These are phyloP conservation scores for Dasypus novemcinctus DNA, from an alignment of 2,113 vertebrate genomes.

Conservation along the genomic window DNA sequence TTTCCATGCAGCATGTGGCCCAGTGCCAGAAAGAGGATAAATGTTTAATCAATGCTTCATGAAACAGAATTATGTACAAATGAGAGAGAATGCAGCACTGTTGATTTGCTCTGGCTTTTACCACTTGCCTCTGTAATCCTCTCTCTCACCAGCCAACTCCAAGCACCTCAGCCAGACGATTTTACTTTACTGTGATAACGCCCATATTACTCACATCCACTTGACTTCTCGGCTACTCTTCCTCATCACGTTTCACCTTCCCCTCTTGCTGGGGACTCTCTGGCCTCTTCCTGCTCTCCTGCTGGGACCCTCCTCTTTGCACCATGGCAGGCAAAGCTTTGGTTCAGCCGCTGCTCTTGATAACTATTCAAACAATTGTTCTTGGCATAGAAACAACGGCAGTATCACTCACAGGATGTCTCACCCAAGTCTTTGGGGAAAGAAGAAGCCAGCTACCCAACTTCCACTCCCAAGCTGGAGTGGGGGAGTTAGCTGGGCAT, in stretches of 20 bases:
- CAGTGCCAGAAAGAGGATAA: neutral
- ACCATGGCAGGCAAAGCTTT: too few species aligned
- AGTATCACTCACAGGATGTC: neutral
- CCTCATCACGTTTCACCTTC: neutral
- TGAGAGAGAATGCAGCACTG: neutral
- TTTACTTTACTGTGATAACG: too few species aligned
- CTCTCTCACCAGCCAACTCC: neutral
- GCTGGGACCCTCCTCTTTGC: neutral
- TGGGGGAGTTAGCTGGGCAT: neutral
- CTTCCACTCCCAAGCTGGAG: neutral
- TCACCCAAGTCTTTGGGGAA: neutral
- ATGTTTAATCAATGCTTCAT: neutral
- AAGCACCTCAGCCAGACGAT: neutral
- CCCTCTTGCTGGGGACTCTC: too few species aligned
- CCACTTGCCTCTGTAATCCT: neutral
- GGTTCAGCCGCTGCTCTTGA: neutral
- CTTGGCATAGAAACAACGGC: too few species aligned
- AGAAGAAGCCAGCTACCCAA: neutral
- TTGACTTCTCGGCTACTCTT: neutral
- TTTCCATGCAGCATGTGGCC: neutral
- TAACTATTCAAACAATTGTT: accelerated
- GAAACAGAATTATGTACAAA: neutral
- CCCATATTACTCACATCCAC: neutral
- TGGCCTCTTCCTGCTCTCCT: too few species aligned
- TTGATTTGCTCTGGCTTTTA: neutral